Evolutionary conservation across 2,113 vertebrate species (phyloP), one percentile per base, ranked within the genome.

Genomic region (Centrocercus urophasianus): DNA sequence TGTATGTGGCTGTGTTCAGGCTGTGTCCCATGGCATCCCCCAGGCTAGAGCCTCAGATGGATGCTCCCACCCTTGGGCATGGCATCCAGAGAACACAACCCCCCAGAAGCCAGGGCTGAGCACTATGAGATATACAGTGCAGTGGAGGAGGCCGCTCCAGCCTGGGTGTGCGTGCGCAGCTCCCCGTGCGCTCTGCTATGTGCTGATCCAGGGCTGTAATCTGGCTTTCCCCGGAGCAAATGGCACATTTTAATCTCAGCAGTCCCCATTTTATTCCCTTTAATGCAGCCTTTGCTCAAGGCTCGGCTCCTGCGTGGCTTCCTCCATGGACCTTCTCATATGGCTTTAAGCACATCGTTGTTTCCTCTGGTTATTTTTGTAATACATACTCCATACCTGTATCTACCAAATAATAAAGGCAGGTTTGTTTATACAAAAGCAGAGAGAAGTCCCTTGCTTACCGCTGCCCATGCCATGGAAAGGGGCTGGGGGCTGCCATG

Each of bases 191-290:
- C 78, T 91, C 70, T 91, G 12, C 54, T 63, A 34, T 4, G 5
- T 52, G 81, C 77, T 72, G 72, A 32, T 87, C 72, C 25, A 7
- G 63, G 81, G 76, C n/a, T 86, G 94, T 96, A 96, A 95, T 96
- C 91, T 86, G 77, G 25, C 8, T 95, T 95, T 93, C 56, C 48
- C 36, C 72, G 42, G 82, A 94, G 82, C 86, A 93, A 96, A 93
- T 84, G 40, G 63, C 79, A 85, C 65, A 43, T 76, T 93, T 93
- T 96, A 96, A 97, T 96, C 91, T 45, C 88, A n/a, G 43, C 57
- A 88, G 28, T 54, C 50, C 25, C 7, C 0, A 40, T 89, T 92
- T 74, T 91, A 27, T 63, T 88, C 64, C 83, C 42, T 21, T 88
- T 74, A 77, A 92, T 71, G 61, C 50, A 83, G 83, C 76, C 83